Evolutionary conservation across 2,113 vertebrate species (phyloP), one percentile per base, ranked within the genome.

Genomic region (Sphaerodactylus townsendi): DNA sequence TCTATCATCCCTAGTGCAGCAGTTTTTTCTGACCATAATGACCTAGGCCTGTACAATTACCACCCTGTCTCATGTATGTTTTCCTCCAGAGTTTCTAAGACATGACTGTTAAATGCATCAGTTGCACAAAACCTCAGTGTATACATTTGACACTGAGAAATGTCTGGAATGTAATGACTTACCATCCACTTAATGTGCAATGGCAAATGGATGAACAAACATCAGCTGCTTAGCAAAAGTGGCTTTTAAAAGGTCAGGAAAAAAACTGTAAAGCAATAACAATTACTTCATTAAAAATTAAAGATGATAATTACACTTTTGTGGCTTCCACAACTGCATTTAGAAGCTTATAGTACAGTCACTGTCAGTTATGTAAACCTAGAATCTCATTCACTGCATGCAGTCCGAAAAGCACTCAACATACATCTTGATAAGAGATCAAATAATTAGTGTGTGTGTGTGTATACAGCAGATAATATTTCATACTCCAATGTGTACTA

Each of bases 251-350:
- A 84, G 75, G 82, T 78, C 83, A 77, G n/a, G n/a, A 85, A 87
- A 41, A 39, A 87, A 90, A 88, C 82, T 81, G 85, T 59, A 75
- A 30, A 59, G 19, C 19, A 35, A 78, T 81, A 62, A 81, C 35
- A 90, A 87, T 82, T 81, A 68, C 33, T 89, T 89, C 64, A 89
- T 91, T 76, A 92, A 89, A 84, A 88, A 90, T 90, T 93, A 66
- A 92, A 89, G 87, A 69, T 71, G 13, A 86, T 66, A 81, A 88
- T 78, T 76, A 79, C 19, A 78, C 37, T 10, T 75, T 75, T 65
- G 53, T 14, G 66, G 73, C 46, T 90, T 30, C 37, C 70, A 86
- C 79, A 86, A n/a, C 30, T 17, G 19, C n/a, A 41, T 69, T 44
- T 41, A 65, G 89, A 72, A 82, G 81, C 46, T 71, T 91, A 65